Base-by-base conservation (phyloP, 2,888 invertebrate species). In the Lasioglossum vierecki region DNA sequence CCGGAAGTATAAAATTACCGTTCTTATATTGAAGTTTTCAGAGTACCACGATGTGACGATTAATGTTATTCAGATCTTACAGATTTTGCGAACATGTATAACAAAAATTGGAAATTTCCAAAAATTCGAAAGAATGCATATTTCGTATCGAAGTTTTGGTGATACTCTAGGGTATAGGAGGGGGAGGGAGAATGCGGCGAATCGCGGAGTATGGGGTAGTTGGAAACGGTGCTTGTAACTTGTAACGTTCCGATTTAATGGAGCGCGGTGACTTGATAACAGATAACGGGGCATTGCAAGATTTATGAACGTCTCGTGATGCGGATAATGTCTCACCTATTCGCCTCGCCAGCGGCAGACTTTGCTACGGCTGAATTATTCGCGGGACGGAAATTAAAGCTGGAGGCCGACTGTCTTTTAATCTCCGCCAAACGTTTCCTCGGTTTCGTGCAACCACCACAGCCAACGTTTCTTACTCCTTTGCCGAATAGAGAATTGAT, bases 191-290 rank as follows among this genome's bases (percentile, higher is more conserved):
- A 80, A 80, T 30, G 60, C 66, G 68, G 11, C 66, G 53, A 71
- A 74, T 77, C 26, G 60, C 13, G 30, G 18, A 30, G 30, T 70
- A 35, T 15, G 22, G 30, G 30, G 15, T 18, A 22, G 44, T 22
- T 26, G 41, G 68, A 26, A 57, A 70, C 66, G 53, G 80, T 57
- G 76, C 18, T 77, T 82, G 81, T 63, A 63, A 63, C 60, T 63
- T 63, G 60, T 53, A 75, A 82, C 86, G 68, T 72, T 75, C 87
- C 90, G 88, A 93, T 93, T 93, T 91, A 93, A 93, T 93, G 93
- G 91, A 92, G 91, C 92, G 91, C 90, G 90, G 90, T 88, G 90
- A 90, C 90, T 88, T 90, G 93, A 93, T 93, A 93, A 93, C 91
- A 89, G 83, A 68, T 77, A 82, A 86, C 86, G 76, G 80, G 81